Evolutionary conservation across 1,140 invertebrate genomes (phyloP).

Genomic region (Drosophila asahinai): DNA sequence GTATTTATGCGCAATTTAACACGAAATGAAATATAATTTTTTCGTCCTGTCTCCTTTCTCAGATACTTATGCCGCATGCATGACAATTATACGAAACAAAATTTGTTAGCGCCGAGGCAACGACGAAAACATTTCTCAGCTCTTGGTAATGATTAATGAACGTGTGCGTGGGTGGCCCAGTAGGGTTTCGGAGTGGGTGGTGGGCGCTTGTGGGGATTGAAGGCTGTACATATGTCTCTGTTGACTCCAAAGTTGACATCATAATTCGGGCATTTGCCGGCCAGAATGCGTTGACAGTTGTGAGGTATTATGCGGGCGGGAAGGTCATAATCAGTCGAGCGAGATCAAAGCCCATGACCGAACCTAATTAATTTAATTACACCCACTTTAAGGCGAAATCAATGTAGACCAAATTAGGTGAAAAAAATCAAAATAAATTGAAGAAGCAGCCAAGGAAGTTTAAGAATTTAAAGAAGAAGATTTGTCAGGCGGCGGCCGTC

Average conservation of each 20-base stretch:
- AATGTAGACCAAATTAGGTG: slow-evolving; percentile 25
- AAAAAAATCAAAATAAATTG: slow-evolving; percentile 20
- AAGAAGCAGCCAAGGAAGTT: background rate
- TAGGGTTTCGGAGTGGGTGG: slow-evolving; percentile 9
- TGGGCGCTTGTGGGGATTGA: background rate
- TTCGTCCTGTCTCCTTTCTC: slow-evolving; percentile 29
- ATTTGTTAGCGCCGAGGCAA: slow-evolving; percentile 54
- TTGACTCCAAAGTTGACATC: slow-evolving; percentile 76
- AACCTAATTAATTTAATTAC: slow-evolving; percentile 65
- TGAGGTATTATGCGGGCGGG: slow-evolving; percentile 5
- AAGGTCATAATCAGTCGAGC: slow-evolving; percentile 41
- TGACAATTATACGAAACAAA: slow-evolving; percentile 69
- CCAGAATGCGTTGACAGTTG: slow-evolving; percentile 61
- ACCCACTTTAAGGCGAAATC: slow-evolving; percentile 22
- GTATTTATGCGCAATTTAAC: slow-evolving; percentile 75
- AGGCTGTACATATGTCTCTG: slow-evolving; percentile 15
- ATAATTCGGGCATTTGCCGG: slow-evolving; percentile 72
- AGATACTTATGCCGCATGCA: slow-evolving; percentile 46
- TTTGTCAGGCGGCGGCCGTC: slow-evolving; percentile 46
- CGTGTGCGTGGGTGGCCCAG: slow-evolving; percentile 13
- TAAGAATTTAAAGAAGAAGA: slow-evolving; percentile 13
- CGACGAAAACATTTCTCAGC: slow-evolving; percentile 42
- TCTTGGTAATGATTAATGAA: slow-evolving; percentile 76
- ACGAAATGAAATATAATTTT: slow-evolving; percentile 67
- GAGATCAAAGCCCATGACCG: slow-evolving; percentile 7